Base-by-base conservation (phyloP, 2,113 vertebrate genomes). In the Eupsittula cactorum region DNA sequence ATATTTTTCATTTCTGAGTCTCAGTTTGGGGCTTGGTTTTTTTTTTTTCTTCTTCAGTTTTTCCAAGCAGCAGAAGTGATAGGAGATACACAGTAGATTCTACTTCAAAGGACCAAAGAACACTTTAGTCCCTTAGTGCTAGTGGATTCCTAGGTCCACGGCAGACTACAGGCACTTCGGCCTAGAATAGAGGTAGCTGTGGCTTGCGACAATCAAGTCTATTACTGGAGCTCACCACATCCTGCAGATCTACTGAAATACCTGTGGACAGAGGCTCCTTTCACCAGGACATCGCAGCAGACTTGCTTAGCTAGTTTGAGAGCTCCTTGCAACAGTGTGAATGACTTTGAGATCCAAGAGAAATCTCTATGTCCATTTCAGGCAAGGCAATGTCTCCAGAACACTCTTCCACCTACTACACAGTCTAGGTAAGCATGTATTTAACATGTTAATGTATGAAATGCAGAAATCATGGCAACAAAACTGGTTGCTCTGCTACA, bases 231-330 rank as follows among this genome's bases (percentile, higher is more conserved):
- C 28, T 70, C 55, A 90, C 94, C 92, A 93, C 92, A 95, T 94
- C 95, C 93, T 97, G 91, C 68, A 97, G 77, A 93, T 83, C 94
- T 73, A 73, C 92, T 87, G 83, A 96, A 97, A 97, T 92, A 91
- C 50, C 94, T 97, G 88, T 46, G 83, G 94, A 95, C 65, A 87
- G 83, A 96, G 70, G 64, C 75, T 92, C 68, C 64, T 63, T 90
- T 57, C 92, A 90, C 41, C 81, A 96, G 82, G 75, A 83, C 70
- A 68, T 68, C 75, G 53, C 73, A 78, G 78, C 49, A 92, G 78
- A 65, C 80, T 77, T 44, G 71, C 75, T 91, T 55, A 65, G 74
- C 50, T 68, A 16, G 29, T 68, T n/a, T 83, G 63, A 92, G 42
- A 83, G 64, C 35, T 77, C 68, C 25, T 16, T 41, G 49, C 39